These are phyloP conservation scores for Drosophila koepferae DNA, from an alignment of 2,888 invertebrate genomes.

Conservation along the genomic window DNA sequence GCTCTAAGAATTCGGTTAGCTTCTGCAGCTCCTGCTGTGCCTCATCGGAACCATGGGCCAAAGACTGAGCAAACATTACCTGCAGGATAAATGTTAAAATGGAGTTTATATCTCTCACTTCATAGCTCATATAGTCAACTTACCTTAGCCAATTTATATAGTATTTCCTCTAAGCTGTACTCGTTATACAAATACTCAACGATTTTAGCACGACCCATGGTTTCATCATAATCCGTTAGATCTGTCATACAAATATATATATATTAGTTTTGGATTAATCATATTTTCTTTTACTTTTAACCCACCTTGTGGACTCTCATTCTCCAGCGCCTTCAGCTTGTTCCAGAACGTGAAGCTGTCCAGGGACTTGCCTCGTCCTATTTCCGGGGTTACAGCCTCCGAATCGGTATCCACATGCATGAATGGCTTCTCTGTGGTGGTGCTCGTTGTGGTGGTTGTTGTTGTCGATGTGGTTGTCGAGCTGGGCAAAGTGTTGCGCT, in stretches of 20 bases:
- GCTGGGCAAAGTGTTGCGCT: slow-evolving; percentile 62
- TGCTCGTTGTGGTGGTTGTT: slow-evolving; percentile 72
- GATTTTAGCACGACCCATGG: slow-evolving; percentile 89
- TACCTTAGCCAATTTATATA: slow-evolving; percentile 92
- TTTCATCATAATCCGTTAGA: slow-evolving; percentile 88
- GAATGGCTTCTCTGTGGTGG: slow-evolving; percentile 78
- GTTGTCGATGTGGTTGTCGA: slow-evolving; percentile 60
- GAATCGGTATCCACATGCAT: slow-evolving; percentile 57
- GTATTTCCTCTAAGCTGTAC: slow-evolving; percentile 90
- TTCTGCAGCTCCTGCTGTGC: slow-evolving; percentile 91
- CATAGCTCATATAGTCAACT: background rate
- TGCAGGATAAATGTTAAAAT: slow-evolving; percentile 62
- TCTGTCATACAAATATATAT: slow-evolving; percentile 44
- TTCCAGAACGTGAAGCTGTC: slow-evolving; percentile 83
- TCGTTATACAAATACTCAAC: slow-evolving; percentile 91
- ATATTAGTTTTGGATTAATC: background rate
- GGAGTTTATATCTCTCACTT: background rate
- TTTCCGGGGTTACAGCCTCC: slow-evolving; percentile 47
- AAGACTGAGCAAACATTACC: slow-evolving; percentile 92
- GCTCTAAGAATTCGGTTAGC: slow-evolving; percentile 90
- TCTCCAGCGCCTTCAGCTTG: slow-evolving; percentile 81
- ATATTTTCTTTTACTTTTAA: background rate
- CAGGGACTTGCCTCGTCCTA: slow-evolving; percentile 67
- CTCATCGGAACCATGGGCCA: slow-evolving; percentile 89
- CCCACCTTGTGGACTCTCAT: slow-evolving; percentile 66